These are phyloP conservation scores for Temnothorax ravouxi DNA, from an alignment of 2,888 invertebrate genomes.

Conservation along the genomic window DNA sequence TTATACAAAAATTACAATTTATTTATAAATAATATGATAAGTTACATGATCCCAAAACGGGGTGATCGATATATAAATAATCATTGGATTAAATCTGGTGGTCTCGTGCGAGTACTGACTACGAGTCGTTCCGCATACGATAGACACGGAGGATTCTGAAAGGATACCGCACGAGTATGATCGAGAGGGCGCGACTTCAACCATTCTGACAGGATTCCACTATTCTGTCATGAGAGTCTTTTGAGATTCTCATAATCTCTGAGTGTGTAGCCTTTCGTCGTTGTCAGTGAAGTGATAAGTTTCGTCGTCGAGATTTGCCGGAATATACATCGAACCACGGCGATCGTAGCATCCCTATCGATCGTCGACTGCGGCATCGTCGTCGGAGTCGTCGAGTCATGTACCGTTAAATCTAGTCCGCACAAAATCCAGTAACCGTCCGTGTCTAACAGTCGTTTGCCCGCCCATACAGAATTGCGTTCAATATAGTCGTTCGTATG, in stretches of 20 bases:
- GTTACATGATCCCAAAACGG: constrained; percentile 72
- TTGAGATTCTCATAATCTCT: constrained; percentile 40
- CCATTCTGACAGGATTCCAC: constrained; percentile 60
- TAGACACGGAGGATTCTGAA: constrained; percentile 61
- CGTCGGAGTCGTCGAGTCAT: constrained; percentile 20
- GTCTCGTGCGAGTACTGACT: constrained; percentile 74
- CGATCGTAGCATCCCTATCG: constrained; percentile 12
- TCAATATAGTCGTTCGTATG: constrained; percentile 39
- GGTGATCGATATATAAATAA: constrained; percentile 76
- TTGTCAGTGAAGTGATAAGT: not conserved
- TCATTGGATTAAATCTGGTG: constrained; percentile 74
- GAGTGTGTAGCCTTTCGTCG: not conserved
- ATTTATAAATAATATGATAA: constrained; percentile 80
- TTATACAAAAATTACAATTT: constrained; percentile 78
- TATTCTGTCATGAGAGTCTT: constrained; percentile 20
- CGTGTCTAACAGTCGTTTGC: constrained; percentile 36
- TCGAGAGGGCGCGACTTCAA: constrained; percentile 64
- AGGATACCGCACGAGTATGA: constrained; percentile 64
- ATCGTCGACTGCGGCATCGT: constrained; percentile 7
- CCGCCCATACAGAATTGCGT: constrained; percentile 34
- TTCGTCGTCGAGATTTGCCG: not conserved
- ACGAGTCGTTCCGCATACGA: constrained; percentile 61
- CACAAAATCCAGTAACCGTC: constrained; percentile 30
- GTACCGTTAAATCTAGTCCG: constrained; percentile 25
- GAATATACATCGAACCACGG: constrained; percentile 13